A percentile compares a stretch with the other conserved stretches of the same genome.
Evolutionary conservation across 2,113 vertebrate species (phyloP).

Genomic region (Rattus norvegicus): GRCr8 NC_086032.1:9708501-9709000

Average conservation of each 20-base stretch:
- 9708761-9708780: too few species aligned
- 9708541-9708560: neutral
- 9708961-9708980: neutral
- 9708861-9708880: too few species aligned
- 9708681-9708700: too few species aligned
- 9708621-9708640: neutral
- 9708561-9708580: neutral
- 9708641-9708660: too few species aligned
- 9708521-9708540: rapidly evolving
- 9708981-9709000: neutral
- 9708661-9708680: too few species aligned
- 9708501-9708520: neutral
- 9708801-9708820: too few species aligned
- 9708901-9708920: neutral
- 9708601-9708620: neutral
- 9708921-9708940: neutral
- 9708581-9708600: neutral
- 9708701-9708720: too few species aligned
- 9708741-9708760: too few species aligned
- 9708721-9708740: too few species aligned
- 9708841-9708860: too few species aligned
- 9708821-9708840: too few species aligned
- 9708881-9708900: neutral
- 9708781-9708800: too few species aligned
- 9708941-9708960: neutral